Evolutionary conservation across 2,797 vertebrate species (phyloP).

Genomic region (Poecilia picta): DNA sequence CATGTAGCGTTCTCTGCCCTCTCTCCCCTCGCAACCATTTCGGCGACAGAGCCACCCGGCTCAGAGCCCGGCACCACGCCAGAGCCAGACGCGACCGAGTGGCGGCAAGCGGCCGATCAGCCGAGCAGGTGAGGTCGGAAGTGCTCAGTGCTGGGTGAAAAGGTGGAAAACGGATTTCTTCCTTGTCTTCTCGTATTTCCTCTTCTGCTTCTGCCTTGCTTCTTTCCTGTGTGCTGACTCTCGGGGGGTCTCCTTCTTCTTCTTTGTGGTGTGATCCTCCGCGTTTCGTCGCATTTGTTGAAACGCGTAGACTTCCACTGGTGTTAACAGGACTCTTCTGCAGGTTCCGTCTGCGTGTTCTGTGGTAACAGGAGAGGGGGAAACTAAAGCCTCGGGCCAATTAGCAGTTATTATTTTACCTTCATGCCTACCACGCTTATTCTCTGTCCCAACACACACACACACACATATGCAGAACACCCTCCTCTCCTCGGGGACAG

Average conservation of each 20-base stretch:
- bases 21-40: conserved; percentile 64
- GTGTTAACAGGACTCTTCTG: conserved; percentile 64
- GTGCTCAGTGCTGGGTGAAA: conserved; percentile 42
- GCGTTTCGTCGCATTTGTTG: conserved; percentile 44
- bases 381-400: conserved; percentile 74
- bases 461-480: conserved; percentile 14
- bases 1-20: conserved; percentile 48
- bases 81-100: conserved; percentile 79
- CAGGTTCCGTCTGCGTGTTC: conserved; percentile 65
- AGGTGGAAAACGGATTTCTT: conserved; percentile 55
- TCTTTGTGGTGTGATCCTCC: conserved; percentile 66
- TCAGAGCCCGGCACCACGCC: conserved; percentile 46
- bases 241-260: conserved; percentile 47
- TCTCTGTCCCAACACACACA: conserved; percentile 6
- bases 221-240: conserved; percentile 44
- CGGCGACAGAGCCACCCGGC: conserved; percentile 59
- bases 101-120: conserved; percentile 81
- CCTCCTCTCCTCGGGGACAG: conserved; percentile 39
- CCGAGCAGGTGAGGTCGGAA: conserved; percentile 89
- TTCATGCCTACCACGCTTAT: conserved; percentile 46
- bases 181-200: conserved; percentile 41
- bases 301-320: conserved; percentile 31
- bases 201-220: conserved; percentile 58
- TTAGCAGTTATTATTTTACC: conserved; percentile 81
- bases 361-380: conserved; percentile 59